A percentile compares a stretch with the other conserved stretches of the same genome.
phyloP scores from a whole-genome alignment of 1,140 invertebrate species.

The Pteromalus puparum region DNA sequence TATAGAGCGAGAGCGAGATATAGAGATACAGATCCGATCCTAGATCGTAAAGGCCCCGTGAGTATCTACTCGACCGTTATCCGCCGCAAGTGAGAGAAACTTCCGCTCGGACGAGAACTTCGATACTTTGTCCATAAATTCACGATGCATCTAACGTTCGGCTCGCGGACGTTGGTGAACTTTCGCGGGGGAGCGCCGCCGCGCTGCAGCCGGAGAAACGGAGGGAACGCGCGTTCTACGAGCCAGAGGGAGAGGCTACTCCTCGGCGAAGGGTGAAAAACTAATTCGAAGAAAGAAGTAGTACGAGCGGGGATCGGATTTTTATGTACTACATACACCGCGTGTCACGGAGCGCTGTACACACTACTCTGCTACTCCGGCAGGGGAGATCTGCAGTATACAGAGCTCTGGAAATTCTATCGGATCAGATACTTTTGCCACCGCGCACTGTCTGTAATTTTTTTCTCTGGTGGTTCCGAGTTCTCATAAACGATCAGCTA shows the following conservation, averaged over 20 bases:
- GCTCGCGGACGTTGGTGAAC: slow-evolving; percentile 32
- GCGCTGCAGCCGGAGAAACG: slow-evolving; percentile 8
- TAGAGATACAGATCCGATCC: slow-evolving; percentile 4
- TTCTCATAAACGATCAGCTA: background rate
- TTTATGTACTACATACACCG: slow-evolving; percentile 9
- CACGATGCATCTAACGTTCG: slow-evolving; percentile 45
- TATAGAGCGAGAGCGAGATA: background rate
- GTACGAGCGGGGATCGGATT: slow-evolving; percentile 30
- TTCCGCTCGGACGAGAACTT: slow-evolving; percentile 47
- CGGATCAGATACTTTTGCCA: slow-evolving; percentile 14
- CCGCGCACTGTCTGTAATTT: too few species aligned
- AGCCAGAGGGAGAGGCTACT: too few species aligned
- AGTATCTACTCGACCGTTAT: slow-evolving; percentile 51
- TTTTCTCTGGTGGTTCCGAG: too few species aligned
- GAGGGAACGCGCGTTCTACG: too few species aligned
- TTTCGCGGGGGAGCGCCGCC: slow-evolving; percentile 35
- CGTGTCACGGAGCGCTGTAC: too few species aligned
- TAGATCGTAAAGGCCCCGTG: slow-evolving; percentile 46
- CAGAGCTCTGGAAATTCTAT: slow-evolving; percentile 1
- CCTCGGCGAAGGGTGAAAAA: slow-evolving; percentile 35
- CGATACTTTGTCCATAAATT: slow-evolving; percentile 51
- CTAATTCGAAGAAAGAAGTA: slow-evolving; percentile 47
- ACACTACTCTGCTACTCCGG: too few species aligned
- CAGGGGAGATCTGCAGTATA: too few species aligned
- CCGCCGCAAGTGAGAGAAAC: slow-evolving; percentile 48